Evolutionary conservation across 2,888 invertebrate genomes (phyloP).

Genomic region (Nebria brevicollis): DNA sequence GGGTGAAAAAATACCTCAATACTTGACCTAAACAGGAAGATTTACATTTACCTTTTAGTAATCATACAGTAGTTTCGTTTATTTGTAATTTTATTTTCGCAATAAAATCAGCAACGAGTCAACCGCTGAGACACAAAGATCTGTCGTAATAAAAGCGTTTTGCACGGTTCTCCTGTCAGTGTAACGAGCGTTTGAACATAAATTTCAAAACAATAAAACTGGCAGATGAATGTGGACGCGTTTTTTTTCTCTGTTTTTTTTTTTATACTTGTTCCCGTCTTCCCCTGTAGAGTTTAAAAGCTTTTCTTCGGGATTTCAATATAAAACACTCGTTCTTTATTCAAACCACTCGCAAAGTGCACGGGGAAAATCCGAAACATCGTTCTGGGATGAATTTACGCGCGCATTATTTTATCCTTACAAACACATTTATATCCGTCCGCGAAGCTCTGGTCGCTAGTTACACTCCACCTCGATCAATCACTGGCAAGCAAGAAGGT

Average conservation of each 20-base stretch:
- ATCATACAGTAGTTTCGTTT: too few species aligned
- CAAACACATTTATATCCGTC: conserved; percentile 46
- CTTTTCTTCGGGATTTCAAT: conserved; percentile 42
- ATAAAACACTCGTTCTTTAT: conserved; percentile 46
- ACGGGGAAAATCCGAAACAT: conserved; percentile 44
- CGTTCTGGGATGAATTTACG: conserved; percentile 45
- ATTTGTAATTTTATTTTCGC: neutral
- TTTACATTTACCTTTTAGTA: too few species aligned
- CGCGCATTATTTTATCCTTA: conserved; percentile 46
- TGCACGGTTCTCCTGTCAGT: conserved; percentile 38
- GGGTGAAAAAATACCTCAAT: neutral
- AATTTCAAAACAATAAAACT: conserved; percentile 45
- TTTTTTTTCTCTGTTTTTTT: too few species aligned
- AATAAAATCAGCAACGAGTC: conserved; percentile 34
- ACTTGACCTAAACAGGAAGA: neutral
- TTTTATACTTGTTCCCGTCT: neutral
- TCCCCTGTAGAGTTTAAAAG: conserved; percentile 26
- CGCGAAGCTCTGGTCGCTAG: conserved; percentile 33
- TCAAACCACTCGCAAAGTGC: conserved; percentile 29
- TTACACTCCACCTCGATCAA: conserved; percentile 42
- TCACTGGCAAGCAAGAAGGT: conserved; percentile 41
- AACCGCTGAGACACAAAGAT: conserved; percentile 46
- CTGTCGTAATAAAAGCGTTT: conserved; percentile 44
- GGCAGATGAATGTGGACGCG: neutral
- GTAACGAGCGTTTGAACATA: conserved; percentile 44